These are phyloP conservation scores for Microtus ochrogaster DNA, from an alignment of 2,113 vertebrate species.

Conservation along the genomic window DNA sequence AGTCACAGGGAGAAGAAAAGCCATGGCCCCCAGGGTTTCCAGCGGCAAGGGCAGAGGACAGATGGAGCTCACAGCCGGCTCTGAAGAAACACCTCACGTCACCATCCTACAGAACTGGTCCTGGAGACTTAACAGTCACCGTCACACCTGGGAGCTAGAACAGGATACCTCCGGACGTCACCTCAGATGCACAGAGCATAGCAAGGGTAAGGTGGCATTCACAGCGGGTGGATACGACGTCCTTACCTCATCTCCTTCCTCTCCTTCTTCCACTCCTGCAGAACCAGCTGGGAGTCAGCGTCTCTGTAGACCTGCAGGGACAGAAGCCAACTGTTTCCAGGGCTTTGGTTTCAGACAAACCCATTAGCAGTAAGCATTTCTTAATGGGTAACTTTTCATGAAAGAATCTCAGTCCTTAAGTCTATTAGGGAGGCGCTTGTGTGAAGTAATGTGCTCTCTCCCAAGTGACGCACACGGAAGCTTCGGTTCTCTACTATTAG, in stretches of 20 bases:
- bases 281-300: constrained; percentile 91
- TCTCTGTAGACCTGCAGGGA: constrained; percentile 92
- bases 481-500: background rate
- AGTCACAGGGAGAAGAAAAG: background rate
- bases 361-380: background rate
- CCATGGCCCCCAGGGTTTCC: background rate
- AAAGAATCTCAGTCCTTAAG: background rate
- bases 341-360: background rate
- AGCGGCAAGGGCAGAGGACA: background rate
- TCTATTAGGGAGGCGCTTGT: background rate
- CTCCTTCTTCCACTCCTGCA: constrained; percentile 96
- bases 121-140: background rate
- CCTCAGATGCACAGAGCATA: fast-evolving
- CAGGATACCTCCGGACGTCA: fast-evolving
- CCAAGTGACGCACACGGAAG: background rate
- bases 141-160: background rate
- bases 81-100: background rate
- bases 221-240: fast-evolving
- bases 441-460: background rate
- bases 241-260: constrained; percentile 94
- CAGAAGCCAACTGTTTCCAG: background rate
- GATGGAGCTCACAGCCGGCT: background rate
- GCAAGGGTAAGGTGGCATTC: fast-evolving
- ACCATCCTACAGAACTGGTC: background rate
- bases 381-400: background rate